Base-by-base conservation (phyloP, 2,113 vertebrate species). In the Hippocampus barbouri region DNA sequence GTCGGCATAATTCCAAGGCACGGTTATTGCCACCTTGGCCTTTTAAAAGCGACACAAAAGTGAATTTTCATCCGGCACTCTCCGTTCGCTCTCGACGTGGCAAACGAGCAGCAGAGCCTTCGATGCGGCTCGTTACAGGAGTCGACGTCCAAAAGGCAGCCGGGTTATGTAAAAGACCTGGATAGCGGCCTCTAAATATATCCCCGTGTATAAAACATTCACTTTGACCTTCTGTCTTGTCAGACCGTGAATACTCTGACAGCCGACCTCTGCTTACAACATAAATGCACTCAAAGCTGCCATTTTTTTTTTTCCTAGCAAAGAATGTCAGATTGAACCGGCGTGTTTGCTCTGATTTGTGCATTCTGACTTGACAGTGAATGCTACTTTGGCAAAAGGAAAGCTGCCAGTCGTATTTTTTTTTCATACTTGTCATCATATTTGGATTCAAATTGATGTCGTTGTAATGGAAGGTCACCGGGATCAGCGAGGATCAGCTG, bases 401-500 rank as follows among this genome's bases (percentile, higher is more conserved):
- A 69, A 75, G 74, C 66, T 71, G 47, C 57, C 63, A 65, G 73
- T 72, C 72, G 63, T 45, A 3, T 11, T 45, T 3, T 45, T 11
- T 45, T 11, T 51, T 68, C 70, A 67, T 34, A 27, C 66, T 27
- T 10, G 9, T 9, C 6, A 8, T 51, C 16, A 5, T 21, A 38
- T 34, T 1, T 53, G 15, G 23, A 30, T 74, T 63, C 70, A 68
- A 7, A 65, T 79, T 62, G 8, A 61, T 70, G 30, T 70, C 88
- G 41, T 89, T 72, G 87, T 81, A 14, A 60, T 79, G 94, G 86
- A 59, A 91, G 95, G 94, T 91, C 73, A 95, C 95, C 0, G 93
- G 90, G 54, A 90, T 97, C 82, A 91, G 91, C 7, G 90, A 88
- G 79, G 91, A 93, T 70, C 94, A 95, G 16, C 88, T 97, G 78